phyloP scores from a whole-genome alignment of 1,140 invertebrate genomes.

The Tachypleus tridentatus region DNA sequence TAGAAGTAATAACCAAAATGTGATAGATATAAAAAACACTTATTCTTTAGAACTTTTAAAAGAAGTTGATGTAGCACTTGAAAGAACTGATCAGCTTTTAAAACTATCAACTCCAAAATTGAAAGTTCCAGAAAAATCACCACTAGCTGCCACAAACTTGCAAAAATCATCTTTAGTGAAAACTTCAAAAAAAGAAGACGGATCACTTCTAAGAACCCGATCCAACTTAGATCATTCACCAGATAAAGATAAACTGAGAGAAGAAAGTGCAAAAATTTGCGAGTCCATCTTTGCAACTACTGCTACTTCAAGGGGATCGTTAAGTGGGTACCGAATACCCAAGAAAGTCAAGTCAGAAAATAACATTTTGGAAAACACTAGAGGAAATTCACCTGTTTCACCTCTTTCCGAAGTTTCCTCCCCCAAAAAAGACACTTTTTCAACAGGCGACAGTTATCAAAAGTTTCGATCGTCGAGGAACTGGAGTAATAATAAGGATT shows the following conservation, averaged over 20 bases:
- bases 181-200: background rate
- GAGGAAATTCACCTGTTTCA: background rate
- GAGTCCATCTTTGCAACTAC: conserved; percentile 7
- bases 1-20: no score
- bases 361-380: background rate
- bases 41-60: no score
- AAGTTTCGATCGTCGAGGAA: background rate
- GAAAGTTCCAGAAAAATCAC: background rate
- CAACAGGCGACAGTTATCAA: background rate
- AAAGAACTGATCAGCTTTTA: background rate
- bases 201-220: background rate
- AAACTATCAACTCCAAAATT: background rate
- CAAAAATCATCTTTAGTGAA: background rate
- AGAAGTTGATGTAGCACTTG: background rate
- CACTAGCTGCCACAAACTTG: background rate
- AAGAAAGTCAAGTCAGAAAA: conserved; percentile 5
- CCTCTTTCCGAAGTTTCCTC: conserved; percentile 1
- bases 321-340: conserved; percentile 10
- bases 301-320: background rate
- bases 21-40: no score
- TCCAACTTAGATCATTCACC: background rate
- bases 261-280: conserved; percentile 11
- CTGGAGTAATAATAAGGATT: background rate
- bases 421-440: background rate
- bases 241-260: conserved; percentile 4